A percentile compares a stretch with the other conserved stretches of the same genome.
Evolutionary conservation across 2,888 invertebrate species (phyloP).

Genomic region (Linnaemya vulpina): DNA sequence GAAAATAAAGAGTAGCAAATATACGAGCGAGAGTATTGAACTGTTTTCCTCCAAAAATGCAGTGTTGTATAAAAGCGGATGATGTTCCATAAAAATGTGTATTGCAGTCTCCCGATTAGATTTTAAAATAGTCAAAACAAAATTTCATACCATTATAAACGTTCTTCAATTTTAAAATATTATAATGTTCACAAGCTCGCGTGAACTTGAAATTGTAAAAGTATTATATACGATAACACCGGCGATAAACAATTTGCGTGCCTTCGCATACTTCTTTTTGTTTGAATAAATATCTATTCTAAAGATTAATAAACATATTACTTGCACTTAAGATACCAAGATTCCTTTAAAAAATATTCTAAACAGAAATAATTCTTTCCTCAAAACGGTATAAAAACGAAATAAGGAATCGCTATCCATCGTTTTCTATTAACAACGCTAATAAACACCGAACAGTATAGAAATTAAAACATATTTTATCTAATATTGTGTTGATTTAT

Average conservation of each 20-base stretch:
- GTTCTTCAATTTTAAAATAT: neutral
- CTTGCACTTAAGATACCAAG: no score
- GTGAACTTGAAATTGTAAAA: no score
- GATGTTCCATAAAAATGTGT: constrained; percentile 4
- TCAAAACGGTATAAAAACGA: neutral
- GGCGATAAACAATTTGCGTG: no score
- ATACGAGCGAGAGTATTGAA: constrained; percentile 31
- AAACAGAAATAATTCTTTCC: neutral
- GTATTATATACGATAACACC: no score
- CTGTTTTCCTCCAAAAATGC: constrained; percentile 4
- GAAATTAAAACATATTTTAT: neutral
- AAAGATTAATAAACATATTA: no score
- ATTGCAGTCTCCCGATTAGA: neutral
- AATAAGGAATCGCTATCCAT: neutral
- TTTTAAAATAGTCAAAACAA: constrained; percentile 5
- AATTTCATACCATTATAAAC: neutral
- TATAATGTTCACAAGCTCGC: no score
- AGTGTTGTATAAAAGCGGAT: constrained; percentile 63
- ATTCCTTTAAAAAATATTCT: no score
- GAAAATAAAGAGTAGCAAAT: constrained; percentile 53
- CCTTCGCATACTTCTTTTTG: no score
- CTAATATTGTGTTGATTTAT: neutral
- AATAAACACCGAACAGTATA: neutral
- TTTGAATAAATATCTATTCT: no score
- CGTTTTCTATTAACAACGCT: neutral